A percentile compares a stretch with the other conserved stretches of the same genome.
These are phyloP conservation scores for Chloroclysta siterata DNA, from an alignment of 2,888 invertebrate species.

Conservation along the genomic window DNA sequence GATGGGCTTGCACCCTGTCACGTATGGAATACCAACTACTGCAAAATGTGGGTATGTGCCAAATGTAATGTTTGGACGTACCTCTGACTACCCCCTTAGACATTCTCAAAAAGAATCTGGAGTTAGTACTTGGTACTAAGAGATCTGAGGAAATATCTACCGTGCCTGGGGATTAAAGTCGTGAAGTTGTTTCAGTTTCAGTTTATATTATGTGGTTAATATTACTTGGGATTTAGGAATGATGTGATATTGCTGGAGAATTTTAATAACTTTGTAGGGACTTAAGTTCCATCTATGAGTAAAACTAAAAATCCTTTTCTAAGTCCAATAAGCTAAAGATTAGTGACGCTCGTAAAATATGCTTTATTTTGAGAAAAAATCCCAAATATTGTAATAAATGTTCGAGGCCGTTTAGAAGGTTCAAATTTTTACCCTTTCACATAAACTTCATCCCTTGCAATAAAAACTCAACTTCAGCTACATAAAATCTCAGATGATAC, in stretches of 20 bases:
- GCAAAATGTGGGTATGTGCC: too few species aligned
- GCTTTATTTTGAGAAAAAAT: conserved; percentile 15
- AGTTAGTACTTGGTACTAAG: too few species aligned
- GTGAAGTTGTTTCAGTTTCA: too few species aligned
- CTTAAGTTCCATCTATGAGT: not conserved
- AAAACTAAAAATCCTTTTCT: not conserved
- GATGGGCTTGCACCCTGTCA: too few species aligned
- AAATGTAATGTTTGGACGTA: too few species aligned
- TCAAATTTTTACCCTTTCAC: conserved; percentile 26
- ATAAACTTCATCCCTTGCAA: conserved; percentile 33
- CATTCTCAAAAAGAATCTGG: too few species aligned
- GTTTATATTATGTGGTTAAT: too few species aligned
- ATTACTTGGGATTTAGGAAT: not conserved
- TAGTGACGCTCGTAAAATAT: conserved; percentile 10
- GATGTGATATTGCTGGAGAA: not conserved
- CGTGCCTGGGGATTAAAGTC: too few species aligned
- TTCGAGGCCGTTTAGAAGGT: conserved; percentile 23
- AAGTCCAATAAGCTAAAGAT: conserved; percentile 4
- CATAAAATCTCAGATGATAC: conserved; percentile 32
- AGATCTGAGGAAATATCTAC: too few species aligned
- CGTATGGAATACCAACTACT: too few species aligned
- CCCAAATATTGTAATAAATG: conserved; percentile 20
- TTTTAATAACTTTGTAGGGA: not conserved
- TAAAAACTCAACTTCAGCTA: conserved; percentile 35
- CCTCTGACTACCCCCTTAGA: too few species aligned